A percentile compares a stretch with the other conserved stretches of the same genome.
phyloP scores from a whole-genome alignment of 2,113 vertebrate genomes.

The Grantiella picta region DNA sequence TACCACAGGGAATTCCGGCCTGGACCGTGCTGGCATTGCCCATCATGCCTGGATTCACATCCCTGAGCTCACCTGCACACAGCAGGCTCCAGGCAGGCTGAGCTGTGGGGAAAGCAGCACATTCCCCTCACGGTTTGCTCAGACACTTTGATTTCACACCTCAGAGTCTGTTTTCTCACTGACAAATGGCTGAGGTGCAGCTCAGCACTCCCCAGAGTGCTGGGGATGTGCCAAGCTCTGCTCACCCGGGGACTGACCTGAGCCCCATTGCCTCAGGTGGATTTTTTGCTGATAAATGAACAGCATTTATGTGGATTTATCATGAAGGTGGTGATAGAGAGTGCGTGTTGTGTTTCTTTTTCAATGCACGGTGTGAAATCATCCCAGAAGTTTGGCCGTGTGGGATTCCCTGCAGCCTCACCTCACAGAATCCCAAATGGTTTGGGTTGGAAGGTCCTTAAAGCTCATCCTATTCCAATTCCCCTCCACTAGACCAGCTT shows the following conservation, averaged over 20 bases:
- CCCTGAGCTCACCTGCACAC: not conserved
- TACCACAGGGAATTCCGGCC: accelerated
- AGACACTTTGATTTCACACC: accelerated
- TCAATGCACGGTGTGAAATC: not conserved
- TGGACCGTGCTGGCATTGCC: not conserved
- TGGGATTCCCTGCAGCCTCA: not conserved
- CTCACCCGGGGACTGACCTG: not conserved
- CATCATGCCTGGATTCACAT: accelerated
- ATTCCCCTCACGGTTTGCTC: not conserved
- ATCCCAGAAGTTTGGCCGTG: not conserved
- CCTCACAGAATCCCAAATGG: not conserved
- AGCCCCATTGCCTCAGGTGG: not conserved
- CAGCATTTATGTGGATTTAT: not conserved
- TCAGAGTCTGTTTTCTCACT: not conserved
- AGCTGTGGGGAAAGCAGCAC: not conserved
- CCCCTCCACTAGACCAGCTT: not conserved
- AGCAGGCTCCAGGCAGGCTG: not conserved
- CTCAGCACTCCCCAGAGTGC: not conserved
- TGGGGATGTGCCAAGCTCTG: not conserved
- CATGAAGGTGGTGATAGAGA: not conserved
- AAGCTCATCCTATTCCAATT: not conserved
- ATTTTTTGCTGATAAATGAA: not conserved
- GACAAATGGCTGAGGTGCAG: not conserved
- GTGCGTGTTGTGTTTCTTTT: accelerated
- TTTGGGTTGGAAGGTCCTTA: not conserved